Conservation (phyloP, 2,113 vertebrate genomes). For the Excalfactoria chinensis region DNA sequence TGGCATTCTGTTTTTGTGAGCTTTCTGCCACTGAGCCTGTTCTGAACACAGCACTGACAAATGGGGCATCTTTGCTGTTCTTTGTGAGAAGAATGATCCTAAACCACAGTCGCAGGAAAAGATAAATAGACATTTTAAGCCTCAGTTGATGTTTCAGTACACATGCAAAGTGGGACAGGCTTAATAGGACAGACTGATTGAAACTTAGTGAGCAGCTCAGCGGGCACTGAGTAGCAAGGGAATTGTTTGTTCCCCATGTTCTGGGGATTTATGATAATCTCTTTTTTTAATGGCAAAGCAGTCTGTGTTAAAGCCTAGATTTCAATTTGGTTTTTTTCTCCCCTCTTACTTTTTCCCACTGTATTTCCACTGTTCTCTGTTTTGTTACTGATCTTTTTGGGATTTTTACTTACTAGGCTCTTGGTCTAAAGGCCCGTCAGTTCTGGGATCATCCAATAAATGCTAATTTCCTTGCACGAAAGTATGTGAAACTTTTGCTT, state of each 20-base stretch:
- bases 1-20: neutral
- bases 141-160: neutral
- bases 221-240: neutral
- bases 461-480: constrained; percentile 86
- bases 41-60: neutral
- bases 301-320: neutral
- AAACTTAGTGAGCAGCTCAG: neutral
- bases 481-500: constrained; percentile 83
- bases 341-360: neutral
- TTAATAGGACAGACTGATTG: neutral
- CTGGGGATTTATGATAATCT: neutral
- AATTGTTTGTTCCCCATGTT: neutral
- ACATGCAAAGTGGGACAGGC: neutral
- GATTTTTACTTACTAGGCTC: constrained; percentile 72
- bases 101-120: neutral
- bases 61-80: neutral
- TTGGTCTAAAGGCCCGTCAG: constrained; percentile 83
- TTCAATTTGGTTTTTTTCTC: neutral
- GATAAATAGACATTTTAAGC: neutral
- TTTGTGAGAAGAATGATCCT: neutral
- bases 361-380: neutral
- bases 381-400: neutral
- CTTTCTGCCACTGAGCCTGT: neutral
- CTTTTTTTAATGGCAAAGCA: neutral
- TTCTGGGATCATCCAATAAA: constrained; percentile 91